Conservation (phyloP, 2,113 vertebrate species). For the Mixornis gularis region DNA sequence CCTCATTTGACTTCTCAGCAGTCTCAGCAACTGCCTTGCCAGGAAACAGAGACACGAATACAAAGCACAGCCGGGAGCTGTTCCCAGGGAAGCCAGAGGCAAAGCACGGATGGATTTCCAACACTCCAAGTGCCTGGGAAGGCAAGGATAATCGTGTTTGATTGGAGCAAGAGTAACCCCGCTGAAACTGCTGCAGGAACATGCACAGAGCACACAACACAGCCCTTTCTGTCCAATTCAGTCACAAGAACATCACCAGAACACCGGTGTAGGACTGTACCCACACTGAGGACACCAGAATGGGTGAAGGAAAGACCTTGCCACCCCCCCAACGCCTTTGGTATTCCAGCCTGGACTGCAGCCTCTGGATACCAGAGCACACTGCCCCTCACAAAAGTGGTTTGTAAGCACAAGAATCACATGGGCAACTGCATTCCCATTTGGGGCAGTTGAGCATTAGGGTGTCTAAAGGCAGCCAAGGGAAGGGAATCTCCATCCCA, state of each 20-base stretch:
- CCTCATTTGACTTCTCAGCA: slow-evolving; percentile 6
- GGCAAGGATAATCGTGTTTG: neutral
- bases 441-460: fast-evolving
- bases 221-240: neutral
- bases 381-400: neutral
- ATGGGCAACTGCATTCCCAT: neutral
- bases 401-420: neutral
- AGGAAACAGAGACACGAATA: neutral
- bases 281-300: fast-evolving
- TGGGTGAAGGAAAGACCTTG: neutral
- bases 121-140: neutral
- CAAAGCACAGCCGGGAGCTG: neutral
- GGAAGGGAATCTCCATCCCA: neutral
- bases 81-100: neutral
- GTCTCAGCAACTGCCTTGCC: neutral
- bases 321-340: neutral
- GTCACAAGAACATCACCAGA: neutral
- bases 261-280: fast-evolving
- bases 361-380: neutral
- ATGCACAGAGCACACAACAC: neutral
- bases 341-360: neutral
- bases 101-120: neutral
- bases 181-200: neutral
- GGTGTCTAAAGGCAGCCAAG: neutral
- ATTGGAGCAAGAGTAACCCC: neutral